These are phyloP conservation scores for Dexiosoma caninum DNA, from an alignment of 2,888 invertebrate species.

Conservation along the genomic window DNA sequence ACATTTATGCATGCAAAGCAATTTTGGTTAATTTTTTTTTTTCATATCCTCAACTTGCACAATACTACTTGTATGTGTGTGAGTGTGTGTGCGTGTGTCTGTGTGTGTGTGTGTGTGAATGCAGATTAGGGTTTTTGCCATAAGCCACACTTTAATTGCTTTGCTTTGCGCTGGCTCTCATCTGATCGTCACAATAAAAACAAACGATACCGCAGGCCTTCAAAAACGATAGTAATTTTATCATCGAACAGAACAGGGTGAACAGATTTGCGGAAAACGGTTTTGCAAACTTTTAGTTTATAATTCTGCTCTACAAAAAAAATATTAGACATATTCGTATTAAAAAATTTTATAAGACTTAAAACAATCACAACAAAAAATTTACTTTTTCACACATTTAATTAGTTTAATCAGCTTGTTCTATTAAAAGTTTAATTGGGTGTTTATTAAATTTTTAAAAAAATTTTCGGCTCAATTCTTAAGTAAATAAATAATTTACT, in stretches of 20 bases:
- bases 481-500: no score
- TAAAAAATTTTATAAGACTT: no score
- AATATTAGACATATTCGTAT: no score
- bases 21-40: background rate
- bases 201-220: constrained; percentile 43
- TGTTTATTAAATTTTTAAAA: no score
- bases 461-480: no score
- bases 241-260: background rate
- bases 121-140: constrained; percentile 17
- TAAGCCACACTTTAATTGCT: constrained; percentile 55
- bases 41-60: background rate
- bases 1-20: constrained; percentile 18
- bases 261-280: constrained; percentile 19
- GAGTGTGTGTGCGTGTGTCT: background rate
- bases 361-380: no score
- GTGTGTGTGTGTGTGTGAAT: background rate
- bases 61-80: background rate
- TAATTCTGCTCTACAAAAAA: no score
- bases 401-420: no score
- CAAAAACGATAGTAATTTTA: constrained; percentile 30
- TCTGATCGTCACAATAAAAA: constrained; percentile 51
- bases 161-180: constrained; percentile 23
- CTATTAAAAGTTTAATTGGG: no score
- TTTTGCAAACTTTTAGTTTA: no score
- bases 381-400: no score